These are phyloP conservation scores for Echinops telfairi DNA, from an alignment of 2,113 vertebrate species.

Conservation along the genomic window DNA sequence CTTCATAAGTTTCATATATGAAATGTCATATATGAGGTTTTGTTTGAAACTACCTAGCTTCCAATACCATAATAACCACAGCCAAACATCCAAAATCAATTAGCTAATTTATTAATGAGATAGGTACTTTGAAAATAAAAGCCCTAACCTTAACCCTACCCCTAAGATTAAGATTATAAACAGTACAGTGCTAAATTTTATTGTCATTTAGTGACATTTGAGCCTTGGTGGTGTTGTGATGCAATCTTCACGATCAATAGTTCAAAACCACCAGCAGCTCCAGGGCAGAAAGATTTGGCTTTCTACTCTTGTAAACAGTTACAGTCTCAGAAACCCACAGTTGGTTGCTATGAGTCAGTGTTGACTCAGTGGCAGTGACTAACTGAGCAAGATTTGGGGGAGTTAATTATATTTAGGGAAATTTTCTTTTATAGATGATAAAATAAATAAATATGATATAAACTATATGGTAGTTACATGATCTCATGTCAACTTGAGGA, in stretches of 20 bases:
- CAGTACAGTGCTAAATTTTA: not conserved
- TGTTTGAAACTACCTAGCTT: not conserved
- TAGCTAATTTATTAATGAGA: not conserved
- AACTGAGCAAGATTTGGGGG: not conserved
- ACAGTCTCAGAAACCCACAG: no score
- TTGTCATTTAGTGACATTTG: not conserved
- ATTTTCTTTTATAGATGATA: not conserved
- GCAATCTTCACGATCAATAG: no score
- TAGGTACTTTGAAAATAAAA: not conserved
- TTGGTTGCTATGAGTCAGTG: no score
- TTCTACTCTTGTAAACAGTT: no score
- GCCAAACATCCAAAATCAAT: not conserved
- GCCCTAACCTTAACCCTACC: no score
- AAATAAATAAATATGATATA: conserved; percentile 49
- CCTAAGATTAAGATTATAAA: not conserved
- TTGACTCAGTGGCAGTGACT: no score
- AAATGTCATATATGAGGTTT: not conserved
- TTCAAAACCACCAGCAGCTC: no score
- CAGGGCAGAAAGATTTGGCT: no score
- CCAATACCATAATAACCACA: not conserved
- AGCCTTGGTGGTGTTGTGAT: no score
- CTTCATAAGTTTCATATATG: not conserved
- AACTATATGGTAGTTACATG: not conserved
- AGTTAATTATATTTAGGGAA: conserved; percentile 51
- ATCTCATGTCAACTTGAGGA: no score